Base-by-base conservation (phyloP, 2,113 vertebrate species). In the Actenoides lindsayi region DNA sequence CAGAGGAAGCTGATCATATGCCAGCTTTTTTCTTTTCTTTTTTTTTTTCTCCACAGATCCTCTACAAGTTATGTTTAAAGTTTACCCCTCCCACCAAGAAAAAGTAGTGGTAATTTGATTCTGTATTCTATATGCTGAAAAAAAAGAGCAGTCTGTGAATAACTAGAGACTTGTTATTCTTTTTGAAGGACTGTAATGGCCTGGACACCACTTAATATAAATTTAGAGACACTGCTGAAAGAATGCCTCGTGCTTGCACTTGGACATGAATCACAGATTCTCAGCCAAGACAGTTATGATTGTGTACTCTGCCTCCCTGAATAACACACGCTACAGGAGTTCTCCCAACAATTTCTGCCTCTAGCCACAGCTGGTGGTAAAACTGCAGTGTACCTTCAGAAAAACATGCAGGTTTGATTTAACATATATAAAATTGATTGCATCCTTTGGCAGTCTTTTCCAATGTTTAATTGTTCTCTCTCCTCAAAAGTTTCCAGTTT, bases 391-490 rank as follows among this genome's bases (percentile, higher is more conserved):
- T 57, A 65, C 78, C 67, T 93, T 91, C 59, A 91, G 63, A 77
- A 93, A 93, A 94, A 77, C 12, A 83, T 35, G 37, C 41, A 73
- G 50, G 37, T 89, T 87, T 93, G 67, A 88, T 92, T 74, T 95
- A 93, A 73, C 0, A 0, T 35, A 16, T 51, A 76, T 73, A 77
- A 85, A 94, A 93, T 1, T 57, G 54, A 95, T 63, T 90, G 35
- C 31, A 54, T 83, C 33, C n/a, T 89, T 83, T 86, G 82, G 68
- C 79, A 63, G 30, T 51, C 31, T 83, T 85, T 95, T 77, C 21
- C 24, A 67, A 28, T 53, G 16, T 31, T 73, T 90, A 92, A 80
- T 67, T 90, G 33, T 37, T 90, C 50, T 67, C 16, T 28, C 25
- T 73, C 6, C 79, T 74, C 41, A 77, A 78, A 93, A 77, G 8